phyloP scores from a whole-genome alignment of 2,888 invertebrate genomes.

The Liodrosophila aerea region DNA sequence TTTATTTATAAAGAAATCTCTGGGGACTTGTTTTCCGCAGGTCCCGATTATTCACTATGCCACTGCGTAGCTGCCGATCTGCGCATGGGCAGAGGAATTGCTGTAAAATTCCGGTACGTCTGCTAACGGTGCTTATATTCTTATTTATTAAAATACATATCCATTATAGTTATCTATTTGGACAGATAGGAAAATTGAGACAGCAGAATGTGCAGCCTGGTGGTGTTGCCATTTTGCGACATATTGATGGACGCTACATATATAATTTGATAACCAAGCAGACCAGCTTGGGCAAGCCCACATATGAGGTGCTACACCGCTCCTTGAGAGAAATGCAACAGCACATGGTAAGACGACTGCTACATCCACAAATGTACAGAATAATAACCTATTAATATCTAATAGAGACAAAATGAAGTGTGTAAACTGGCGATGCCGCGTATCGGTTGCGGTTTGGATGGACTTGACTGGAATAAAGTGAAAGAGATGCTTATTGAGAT shows the following conservation, averaged over 20 bases:
- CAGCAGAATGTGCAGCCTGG: conserved; percentile 80
- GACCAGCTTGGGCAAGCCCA: conserved; percentile 83
- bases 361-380: too few relatives aligned
- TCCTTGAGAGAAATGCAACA: conserved; percentile 80
- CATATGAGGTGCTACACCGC: conserved; percentile 81
- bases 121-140: too few relatives aligned
- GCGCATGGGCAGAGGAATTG: conserved; percentile 85
- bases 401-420: conserved; percentile 82
- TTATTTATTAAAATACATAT: not conserved
- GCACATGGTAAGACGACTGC: conserved; percentile 77
- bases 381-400: not conserved
- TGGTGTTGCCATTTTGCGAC: conserved; percentile 83
- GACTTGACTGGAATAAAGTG: conserved; percentile 85
- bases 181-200: conserved; percentile 65
- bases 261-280: conserved; percentile 86
- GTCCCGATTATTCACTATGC: conserved; percentile 83
- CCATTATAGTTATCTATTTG: conserved; percentile 75
- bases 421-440: conserved; percentile 85
- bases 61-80: conserved; percentile 85
- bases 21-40: conserved; percentile 83
- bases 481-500: conserved; percentile 83
- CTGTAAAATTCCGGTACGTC: conserved; percentile 81
- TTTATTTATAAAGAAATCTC: conserved; percentile 80
- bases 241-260: conserved; percentile 81
- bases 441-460: conserved; percentile 87